Base-by-base conservation (phyloP, 2,888 invertebrate genomes). In the Yponomeuta cagnagella region DNA sequence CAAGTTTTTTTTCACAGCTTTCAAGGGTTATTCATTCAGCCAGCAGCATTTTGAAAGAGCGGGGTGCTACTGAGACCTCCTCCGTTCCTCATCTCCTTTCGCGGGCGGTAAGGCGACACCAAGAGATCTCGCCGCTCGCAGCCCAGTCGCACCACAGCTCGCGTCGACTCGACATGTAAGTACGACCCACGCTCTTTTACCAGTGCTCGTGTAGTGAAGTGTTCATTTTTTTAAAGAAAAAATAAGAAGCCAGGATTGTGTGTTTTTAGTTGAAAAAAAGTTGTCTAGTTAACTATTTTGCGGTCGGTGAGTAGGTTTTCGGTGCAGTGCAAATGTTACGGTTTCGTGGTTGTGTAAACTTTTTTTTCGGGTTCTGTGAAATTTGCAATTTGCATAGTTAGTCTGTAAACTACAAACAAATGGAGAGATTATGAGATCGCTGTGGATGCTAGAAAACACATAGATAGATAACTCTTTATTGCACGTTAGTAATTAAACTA, bases 151-250 rank as follows among this genome's bases (percentile, higher is more conserved):
- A 89, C 87, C 90, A 90, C 90, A 91, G 92, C 90, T 81, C 88
- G 90, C 92, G 91, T 89, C 92, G 92, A 91, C 91, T 92, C 92
- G 89, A 91, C 89, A 92, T 91, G 92, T 92, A 92, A 92, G 92
- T 92, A 92, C 79, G 63, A 66, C 23, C 71, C 81, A 79, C 80
- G 78, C 81, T 82, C 81, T 80, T 12, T 58, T 65, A 23, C 65
- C 48, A 70, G 79, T 58, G 52, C 69, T 82, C 84, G 88, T 87
- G 87, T 76, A 58, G 52, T 58, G 52, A 80, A 85, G 88, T 89
- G 88, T 80, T 58, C 23, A 23, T 23, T 58, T 58, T 58, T 58
- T 58, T 3, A 58, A 12, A 58, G 15, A 58, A 43, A 43, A 43
- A 43, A 3, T 43, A 43, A 58, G 52, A 12, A 58, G 52, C 52